Evolutionary conservation across 2,113 vertebrate species (phyloP).

Genomic region (Mesocricetus auratus): DNA sequence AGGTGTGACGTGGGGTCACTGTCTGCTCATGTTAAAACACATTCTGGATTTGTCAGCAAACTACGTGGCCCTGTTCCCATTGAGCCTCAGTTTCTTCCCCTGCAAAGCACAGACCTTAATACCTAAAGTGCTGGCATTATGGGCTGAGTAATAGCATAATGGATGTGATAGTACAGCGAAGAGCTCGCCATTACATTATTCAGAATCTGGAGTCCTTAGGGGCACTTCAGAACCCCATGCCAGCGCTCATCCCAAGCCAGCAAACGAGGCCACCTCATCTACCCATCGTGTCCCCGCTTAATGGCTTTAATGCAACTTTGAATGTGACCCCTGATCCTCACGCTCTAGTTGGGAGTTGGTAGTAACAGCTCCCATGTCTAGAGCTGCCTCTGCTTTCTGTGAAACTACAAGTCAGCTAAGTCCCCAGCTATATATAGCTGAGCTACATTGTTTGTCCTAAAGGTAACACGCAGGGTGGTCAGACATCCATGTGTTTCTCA

Average conservation of each 20-base stretch:
- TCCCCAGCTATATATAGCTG: not conserved
- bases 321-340: conserved; percentile 55
- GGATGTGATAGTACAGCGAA: conserved; percentile 36
- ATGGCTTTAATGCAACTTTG: conserved; percentile 76
- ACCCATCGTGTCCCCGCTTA: conserved; percentile 3
- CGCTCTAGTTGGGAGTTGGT: not conserved
- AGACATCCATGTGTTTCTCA: not conserved
- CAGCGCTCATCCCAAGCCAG: conserved; percentile 48
- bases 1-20: not conserved
- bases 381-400: conserved; percentile 8
- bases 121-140: not conserved
- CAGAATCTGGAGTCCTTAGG: conserved; percentile 52
- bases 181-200: conserved; percentile 57
- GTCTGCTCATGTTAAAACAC: not conserved
- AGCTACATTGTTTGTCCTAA: not conserved
- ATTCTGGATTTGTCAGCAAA: not conserved
- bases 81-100: conserved; percentile 74
- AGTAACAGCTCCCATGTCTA: not conserved
- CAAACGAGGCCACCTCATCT: not conserved
- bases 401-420: not conserved
- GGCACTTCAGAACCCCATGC: conserved; percentile 44
- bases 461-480: not conserved
- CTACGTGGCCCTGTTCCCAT: not conserved
- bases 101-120: conserved; percentile 12
- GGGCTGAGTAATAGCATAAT: conserved; percentile 70